Evolutionary conservation across 2,113 vertebrate genomes (phyloP).

Genomic region (Odocoileus virginianus): DNA sequence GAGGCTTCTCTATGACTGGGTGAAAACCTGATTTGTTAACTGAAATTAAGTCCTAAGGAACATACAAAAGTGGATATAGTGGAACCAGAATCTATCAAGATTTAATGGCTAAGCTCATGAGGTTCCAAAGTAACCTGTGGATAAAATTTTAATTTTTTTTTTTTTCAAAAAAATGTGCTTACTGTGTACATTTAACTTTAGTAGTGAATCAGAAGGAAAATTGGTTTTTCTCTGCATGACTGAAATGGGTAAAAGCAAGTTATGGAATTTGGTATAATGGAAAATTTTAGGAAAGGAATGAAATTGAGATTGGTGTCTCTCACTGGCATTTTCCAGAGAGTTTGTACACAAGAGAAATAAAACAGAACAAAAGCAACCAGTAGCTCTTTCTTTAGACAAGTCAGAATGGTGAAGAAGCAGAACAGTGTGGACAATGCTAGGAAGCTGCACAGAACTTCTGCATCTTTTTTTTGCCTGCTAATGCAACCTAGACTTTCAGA

Average conservation of each 20-base stretch:
- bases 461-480: background rate
- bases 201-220: background rate
- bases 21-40: conserved; percentile 19
- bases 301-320: background rate
- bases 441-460: background rate
- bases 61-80: background rate
- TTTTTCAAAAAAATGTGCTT: background rate
- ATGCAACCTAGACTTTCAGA: background rate
- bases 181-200: background rate
- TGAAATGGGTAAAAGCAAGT: background rate
- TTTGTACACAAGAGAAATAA: background rate
- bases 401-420: background rate
- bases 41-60: background rate
- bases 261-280: background rate
- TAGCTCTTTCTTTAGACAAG: background rate
- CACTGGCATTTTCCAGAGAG: background rate
- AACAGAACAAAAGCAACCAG: background rate
- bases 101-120: background rate
- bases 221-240: background rate
- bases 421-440: fast-evolving
- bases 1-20: background rate
- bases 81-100: background rate
- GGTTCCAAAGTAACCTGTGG: background rate
- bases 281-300: background rate
- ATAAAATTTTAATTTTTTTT: background rate